Evolutionary conservation across 2,888 invertebrate genomes (phyloP).

Genomic region (Epistrophella euchroma): DNA sequence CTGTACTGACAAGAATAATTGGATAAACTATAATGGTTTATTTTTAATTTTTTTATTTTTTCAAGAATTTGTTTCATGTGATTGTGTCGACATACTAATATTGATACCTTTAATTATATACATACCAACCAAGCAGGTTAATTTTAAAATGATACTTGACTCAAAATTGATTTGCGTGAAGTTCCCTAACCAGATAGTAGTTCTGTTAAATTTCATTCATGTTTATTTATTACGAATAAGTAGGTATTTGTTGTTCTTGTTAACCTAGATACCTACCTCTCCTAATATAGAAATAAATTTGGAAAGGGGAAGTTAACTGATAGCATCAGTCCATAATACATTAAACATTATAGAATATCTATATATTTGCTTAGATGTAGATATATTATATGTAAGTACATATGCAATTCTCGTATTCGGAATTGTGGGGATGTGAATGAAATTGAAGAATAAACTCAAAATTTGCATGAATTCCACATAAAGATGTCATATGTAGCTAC

Average conservation of each 20-base stretch:
- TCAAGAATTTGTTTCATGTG: too few relatives aligned
- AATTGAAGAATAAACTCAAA: conserved; percentile 76
- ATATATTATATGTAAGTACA: not conserved
- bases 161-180: conserved; percentile 10
- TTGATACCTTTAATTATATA: too few relatives aligned
- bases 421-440: conserved; percentile 47
- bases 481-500: conserved; percentile 81
- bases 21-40: too few relatives aligned
- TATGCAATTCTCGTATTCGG: conserved; percentile 41
- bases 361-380: not conserved
- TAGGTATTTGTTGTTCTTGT: conserved; percentile 22
- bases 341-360: conserved; percentile 9
- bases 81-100: too few relatives aligned
- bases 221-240: conserved; percentile 1
- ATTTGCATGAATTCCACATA: conserved; percentile 83
- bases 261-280: conserved; percentile 60
- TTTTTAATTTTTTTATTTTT: too few relatives aligned
- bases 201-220: conserved; percentile 20
- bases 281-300: conserved; percentile 16
- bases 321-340: conserved; percentile 67
- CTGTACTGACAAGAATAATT: too few relatives aligned
- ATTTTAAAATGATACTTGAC: not conserved
- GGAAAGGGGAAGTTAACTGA: conserved; percentile 67
- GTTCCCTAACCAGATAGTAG: conserved; percentile 19
- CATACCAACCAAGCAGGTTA: too few relatives aligned